Evolutionary conservation across 1,140 invertebrate species (phyloP), one percentile per base, ranked within the genome.

Genomic region (Macrocentrus cingulum): DNA sequence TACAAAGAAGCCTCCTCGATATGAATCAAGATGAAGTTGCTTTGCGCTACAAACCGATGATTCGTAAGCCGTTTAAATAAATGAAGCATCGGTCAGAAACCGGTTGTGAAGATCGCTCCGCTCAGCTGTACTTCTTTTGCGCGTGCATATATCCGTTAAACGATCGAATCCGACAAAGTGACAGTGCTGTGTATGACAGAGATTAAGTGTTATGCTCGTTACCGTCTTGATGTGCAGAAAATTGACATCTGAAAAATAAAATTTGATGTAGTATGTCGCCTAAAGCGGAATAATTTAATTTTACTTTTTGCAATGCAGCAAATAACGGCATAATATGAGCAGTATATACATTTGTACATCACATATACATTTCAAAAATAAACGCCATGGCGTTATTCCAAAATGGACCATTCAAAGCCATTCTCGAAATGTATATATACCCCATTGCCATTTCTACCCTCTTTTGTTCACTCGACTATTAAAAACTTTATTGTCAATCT

Each of bases 131-230:
- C 25, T 42, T 29, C 13, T 54, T 41, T 39, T 45, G 22, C 41
- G 22, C 48, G 23, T 51, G n/a, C n/a, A n/a, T n/a, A n/a, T 48
- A 46, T 59, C 39, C 49, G 44, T 23, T 59, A 52, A 59, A 59
- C 49, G 49, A 52, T 59, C 46, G 57, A 44, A 59, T 53, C 57
- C 42, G 41, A 49, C 36, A 59, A 46, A 50, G 46, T 53, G 57
- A 59, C 56, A 59, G 56, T 52, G n/a, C 15, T 19, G 32, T 41
- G 15, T n/a, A n/a, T n/a, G 49, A 52, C 56, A 59, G 16, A 48
- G 56, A 59, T 49, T 51, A 45, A 59, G 49, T 52, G 41, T 29
- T 15, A 59, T 18, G 15, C 37, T 29, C 25, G 25, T 29, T 29
- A 29, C 25, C 4, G 25, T n/a, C n/a, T n/a, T n/a, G n/a, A n/a